A percentile compares a stretch with the other conserved stretches of the same genome.
Evolutionary conservation across 2,797 vertebrate species (phyloP).

Genomic region (Falco columbarius): DNA sequence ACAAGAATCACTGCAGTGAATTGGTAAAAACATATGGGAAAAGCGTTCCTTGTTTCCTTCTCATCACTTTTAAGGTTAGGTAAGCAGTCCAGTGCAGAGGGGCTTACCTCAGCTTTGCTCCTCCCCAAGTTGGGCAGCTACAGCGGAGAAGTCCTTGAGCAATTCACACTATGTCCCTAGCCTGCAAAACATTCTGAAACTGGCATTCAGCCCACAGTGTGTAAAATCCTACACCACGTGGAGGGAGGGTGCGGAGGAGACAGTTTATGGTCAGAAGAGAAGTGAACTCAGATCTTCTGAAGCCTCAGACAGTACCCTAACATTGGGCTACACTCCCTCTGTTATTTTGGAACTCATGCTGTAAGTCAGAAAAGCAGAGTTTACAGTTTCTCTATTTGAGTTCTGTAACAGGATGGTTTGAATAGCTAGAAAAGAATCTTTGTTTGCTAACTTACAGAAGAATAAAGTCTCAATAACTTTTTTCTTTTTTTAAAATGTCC

Average conservation of each 20-base stretch:
- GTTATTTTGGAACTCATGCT: background rate
- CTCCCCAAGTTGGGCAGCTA: background rate
- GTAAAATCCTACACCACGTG: background rate
- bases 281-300: background rate
- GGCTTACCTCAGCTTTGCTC: background rate
- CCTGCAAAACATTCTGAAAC: background rate
- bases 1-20: background rate
- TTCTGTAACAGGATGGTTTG: background rate
- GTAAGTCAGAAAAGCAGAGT: background rate
- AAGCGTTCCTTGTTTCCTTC: background rate
- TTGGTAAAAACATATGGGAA: background rate
- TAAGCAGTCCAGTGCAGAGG: fast-evolving
- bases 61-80: background rate
- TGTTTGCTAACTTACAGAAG: background rate
- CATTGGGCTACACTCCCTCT: background rate
- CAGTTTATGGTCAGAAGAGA: background rate
- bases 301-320: background rate
- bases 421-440: background rate
- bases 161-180: background rate
- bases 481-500: background rate
- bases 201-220: background rate
- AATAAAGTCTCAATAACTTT: background rate
- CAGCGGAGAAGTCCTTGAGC: background rate
- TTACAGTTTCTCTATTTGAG: background rate
- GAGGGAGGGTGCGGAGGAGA: background rate